These are phyloP conservation scores for Limnothrissa miodon DNA, from an alignment of 2,113 vertebrate genomes.

Conservation along the genomic window DNA sequence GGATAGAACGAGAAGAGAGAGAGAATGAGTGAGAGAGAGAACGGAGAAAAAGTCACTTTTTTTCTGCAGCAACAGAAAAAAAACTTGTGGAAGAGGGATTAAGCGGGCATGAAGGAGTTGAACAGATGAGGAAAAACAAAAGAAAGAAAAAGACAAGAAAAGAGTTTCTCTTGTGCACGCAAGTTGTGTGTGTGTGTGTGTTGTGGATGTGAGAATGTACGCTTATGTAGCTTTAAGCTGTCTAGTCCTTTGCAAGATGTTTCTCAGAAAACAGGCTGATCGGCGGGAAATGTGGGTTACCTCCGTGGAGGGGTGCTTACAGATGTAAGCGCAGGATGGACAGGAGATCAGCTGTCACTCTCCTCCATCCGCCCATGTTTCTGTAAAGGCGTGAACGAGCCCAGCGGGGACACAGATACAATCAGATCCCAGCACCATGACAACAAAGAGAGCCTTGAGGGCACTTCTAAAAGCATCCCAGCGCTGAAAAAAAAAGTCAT, in stretches of 20 bases:
- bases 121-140: not conserved
- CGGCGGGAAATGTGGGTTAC: slow-evolving; percentile 46
- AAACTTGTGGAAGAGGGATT: slow-evolving; percentile 5
- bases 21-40: not conserved
- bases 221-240: slow-evolving; percentile 7
- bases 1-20: not conserved
- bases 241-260: slow-evolving; percentile 12
- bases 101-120: slow-evolving; percentile 36
- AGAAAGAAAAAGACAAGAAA: slow-evolving; percentile 21
- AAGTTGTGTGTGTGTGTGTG: slow-evolving; percentile 18
- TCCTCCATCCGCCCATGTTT: slow-evolving; percentile 18
- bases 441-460: slow-evolving; percentile 8
- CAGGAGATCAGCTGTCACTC: slow-evolving; percentile 47
- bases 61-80: not conserved
- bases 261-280: slow-evolving; percentile 47
- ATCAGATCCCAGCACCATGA: not conserved
- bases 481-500: not conserved
- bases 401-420: not conserved
- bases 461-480: slow-evolving; percentile 14
- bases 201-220: slow-evolving; percentile 19
- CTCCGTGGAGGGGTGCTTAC: slow-evolving; percentile 47
- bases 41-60: not conserved
- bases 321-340: slow-evolving; percentile 35
- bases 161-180: slow-evolving; percentile 21
- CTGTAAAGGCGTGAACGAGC: not conserved